Base-by-base conservation (phyloP, 2,113 vertebrate species). In the Strix aluco region DNA sequence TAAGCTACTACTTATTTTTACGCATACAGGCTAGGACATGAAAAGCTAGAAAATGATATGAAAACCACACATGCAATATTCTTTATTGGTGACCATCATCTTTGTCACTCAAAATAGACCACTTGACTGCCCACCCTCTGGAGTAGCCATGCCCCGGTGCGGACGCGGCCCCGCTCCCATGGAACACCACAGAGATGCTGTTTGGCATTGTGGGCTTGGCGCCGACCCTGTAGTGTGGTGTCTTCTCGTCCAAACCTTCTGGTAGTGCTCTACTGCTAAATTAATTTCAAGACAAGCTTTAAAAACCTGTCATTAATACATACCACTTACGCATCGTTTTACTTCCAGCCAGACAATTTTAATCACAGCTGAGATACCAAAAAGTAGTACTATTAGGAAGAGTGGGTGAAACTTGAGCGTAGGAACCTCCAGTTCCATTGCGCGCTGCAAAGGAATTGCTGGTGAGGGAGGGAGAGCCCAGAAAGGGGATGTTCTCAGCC, bases 361-460 rank as follows among this genome's bases (percentile, higher is more conserved):
- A 70, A 44, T 70, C 42, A 13, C 30, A 81, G 55, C 57, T 23
- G 55, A 55, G 54, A 25, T 5, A 52, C 38, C 74, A 32, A 30
- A 29, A 54, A 38, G n/a, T 7, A 17, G 36, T 4, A 6, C 42
- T 34, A 9, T 11, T 13, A 18, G 36, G 57, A 55, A 63, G 32
- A 65, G 58, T 11, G 36, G 16, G 38, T 30, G 72, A 58, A 72
- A n/a, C 25, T 9, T 8, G 36, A 27, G 46, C 14, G 29, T 12
- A n/a, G 63, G 71, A 71, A 27, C 42, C 42, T 38, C 55, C 19
- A 17, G 62, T 34, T 44, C 55, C 34, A 21, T 9, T 2, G 6
- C 9, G 5, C 1, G 0, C 34, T 36, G 44, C 5, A 15, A 7
- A 15, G 3, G 15, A 16, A 2, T 26, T 7, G 0, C 44, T 36